Base-by-base conservation (phyloP, 2,113 vertebrate species). In the Peromyscus leucopus region DNA sequence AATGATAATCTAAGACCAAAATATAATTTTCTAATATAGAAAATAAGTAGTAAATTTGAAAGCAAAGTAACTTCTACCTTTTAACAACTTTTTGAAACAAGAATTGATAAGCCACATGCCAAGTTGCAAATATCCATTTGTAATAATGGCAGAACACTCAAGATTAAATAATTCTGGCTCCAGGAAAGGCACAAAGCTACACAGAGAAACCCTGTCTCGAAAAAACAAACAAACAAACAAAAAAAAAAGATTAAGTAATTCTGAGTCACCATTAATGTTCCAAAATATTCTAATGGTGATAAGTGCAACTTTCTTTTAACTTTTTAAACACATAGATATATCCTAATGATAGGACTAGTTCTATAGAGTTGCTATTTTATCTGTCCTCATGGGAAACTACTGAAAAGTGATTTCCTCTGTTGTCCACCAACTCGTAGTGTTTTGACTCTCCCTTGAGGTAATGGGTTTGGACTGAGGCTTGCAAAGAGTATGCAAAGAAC, bases 21-120 rank as follows among this genome's bases (percentile, higher is more conserved):
- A 93, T 78, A 59, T 12, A 12, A 80, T 26, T 93, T 93, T 51
- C 19, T 57, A 80, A 31, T 91, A 39, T 93, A 94, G 88, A 24
- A 83, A 16, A 6, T 57, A 61, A 63, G 15, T 61, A 13, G 46
- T 0, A 89, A 82, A 82, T 51, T 57, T 78, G 9, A 17, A 28
- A n/a, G 36, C 19, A 90, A 79, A 67, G 4, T 87, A 65, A 69
- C 31, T 48, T 92, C 24, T 93, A 26, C 51, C 61, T 92, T 80
- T 85, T 51, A 69, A 94, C 51, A 9, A 48, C 15, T 76, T 65
- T 86, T 36, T 5, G 16, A 87, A 82, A 24, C n/a, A 90, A 87
- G 13, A 94, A 6, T 72, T 39, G 67, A 26, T 74, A 89, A 82
- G 5, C 3, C 26, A 65, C 76, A 12, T 86, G 4, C 9, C 57